Percentiles rank a stretch among this genome's conserved stretches.
These are phyloP conservation scores for Dinocampus coccinellae DNA, from an alignment of 2,888 invertebrate species.

Conservation along the genomic window DNA sequence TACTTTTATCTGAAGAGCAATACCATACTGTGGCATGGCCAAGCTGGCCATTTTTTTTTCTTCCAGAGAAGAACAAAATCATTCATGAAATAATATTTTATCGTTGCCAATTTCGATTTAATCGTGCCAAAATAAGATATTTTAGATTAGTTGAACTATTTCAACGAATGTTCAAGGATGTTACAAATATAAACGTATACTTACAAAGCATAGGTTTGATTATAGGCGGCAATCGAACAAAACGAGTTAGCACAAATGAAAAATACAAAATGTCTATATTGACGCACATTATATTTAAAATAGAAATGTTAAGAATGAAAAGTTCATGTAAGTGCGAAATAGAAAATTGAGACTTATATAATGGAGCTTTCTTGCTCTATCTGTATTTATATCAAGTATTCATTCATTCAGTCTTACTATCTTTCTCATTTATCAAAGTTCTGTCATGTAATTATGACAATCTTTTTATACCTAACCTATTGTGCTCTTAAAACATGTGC, in stretches of 20 bases:
- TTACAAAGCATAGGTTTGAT: constrained; percentile 14
- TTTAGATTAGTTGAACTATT: background rate
- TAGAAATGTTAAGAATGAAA: background rate
- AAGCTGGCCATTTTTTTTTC: background rate
- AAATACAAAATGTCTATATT: background rate
- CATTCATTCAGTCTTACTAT: background rate
- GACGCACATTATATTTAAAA: background rate
- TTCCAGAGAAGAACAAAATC: constrained; percentile 35
- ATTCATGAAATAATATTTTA: constrained; percentile 65
- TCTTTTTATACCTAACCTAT: constrained; percentile 14
- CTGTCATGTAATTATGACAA: constrained; percentile 28
- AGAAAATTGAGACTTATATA: background rate
- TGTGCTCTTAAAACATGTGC: constrained; percentile 20
- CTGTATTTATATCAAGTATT: background rate
- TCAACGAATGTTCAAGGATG: constrained; percentile 1
- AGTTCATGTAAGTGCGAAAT: background rate
- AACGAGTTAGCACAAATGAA: background rate
- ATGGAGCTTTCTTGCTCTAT: background rate
- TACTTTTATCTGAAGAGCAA: background rate
- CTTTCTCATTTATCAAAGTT: background rate
- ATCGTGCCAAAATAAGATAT: background rate
- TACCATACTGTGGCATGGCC: background rate
- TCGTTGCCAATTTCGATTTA: constrained; percentile 37
- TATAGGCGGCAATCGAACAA: constrained; percentile 29
- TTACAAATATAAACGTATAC: background rate